These are phyloP conservation scores for Eristalis arbustorum DNA, from an alignment of 2,888 invertebrate species.

Conservation along the genomic window DNA sequence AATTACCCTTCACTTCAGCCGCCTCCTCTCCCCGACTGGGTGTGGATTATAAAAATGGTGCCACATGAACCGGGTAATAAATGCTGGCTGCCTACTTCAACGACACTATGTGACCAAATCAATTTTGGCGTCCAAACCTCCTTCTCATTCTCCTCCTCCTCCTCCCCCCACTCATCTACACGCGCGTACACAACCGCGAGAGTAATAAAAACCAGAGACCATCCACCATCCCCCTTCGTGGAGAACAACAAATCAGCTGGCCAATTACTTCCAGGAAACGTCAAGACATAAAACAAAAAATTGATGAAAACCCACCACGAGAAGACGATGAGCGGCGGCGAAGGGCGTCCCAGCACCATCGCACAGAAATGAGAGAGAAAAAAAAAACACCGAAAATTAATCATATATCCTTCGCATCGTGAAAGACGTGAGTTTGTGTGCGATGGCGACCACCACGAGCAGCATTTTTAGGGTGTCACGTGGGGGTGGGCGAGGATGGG, in stretches of 20 bases:
- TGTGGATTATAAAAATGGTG: background rate
- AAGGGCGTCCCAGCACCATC: background rate
- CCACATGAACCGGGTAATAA: background rate
- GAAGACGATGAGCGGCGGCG: background rate
- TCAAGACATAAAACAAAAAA: conserved; percentile 59
- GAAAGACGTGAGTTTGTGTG: conserved; percentile 14
- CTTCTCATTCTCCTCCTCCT: background rate
- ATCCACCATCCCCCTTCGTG: conserved; percentile 21
- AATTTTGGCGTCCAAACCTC: conserved; percentile 17
- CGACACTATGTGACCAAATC: conserved; percentile 29
- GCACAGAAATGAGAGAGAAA: background rate
- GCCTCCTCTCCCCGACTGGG: background rate
- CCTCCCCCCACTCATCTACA: background rate
- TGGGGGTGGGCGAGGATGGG: background rate
- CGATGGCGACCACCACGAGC: conserved; percentile 40
- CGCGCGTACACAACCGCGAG: background rate
- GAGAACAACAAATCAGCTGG: conserved; percentile 65
- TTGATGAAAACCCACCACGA: conserved; percentile 26
- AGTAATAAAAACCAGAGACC: conserved; percentile 37
- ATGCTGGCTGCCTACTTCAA: background rate
- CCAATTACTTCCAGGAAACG: conserved; percentile 69
- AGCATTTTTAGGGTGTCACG: conserved; percentile 49
- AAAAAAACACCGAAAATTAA: conserved; percentile 50
- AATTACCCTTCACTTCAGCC: background rate
- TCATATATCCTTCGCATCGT: conserved; percentile 52